Base-by-base conservation (phyloP, 2,113 vertebrate genomes). In the Zosterops lateralis region DNA sequence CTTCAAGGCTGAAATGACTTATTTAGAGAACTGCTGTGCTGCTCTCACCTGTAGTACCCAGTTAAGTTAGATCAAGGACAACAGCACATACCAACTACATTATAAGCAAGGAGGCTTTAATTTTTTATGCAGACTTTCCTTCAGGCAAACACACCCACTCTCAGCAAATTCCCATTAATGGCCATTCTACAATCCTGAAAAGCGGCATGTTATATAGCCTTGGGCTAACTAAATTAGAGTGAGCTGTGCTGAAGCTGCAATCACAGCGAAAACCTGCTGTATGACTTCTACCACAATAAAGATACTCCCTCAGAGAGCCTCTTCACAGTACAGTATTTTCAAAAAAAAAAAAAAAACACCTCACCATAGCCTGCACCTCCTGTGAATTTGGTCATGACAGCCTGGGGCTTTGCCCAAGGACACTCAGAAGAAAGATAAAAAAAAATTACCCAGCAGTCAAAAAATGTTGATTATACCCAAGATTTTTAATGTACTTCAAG, bases 251-350 rank as follows among this genome's bases (percentile, higher is more conserved):
- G 51, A 90, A 86, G 48, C 22, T 84, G 87, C 67, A 66, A 73
- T 76, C 75, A 57, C 31, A 83, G 62, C 13, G 71, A 88, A 65
- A 88, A 76, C 7, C 13, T 47, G 15, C 25, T 19, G 4, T 6
- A 19, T 20, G 67, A 15, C 17, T 76, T 79, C 17, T n/a, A 66
- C 34, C 75, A 58, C 56, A 70, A 72, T 31, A 42, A 86, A 89
- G 65, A 86, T 24, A 67, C 1, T 66, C 47, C 61, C 42, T 67
- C 61, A 44, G 47, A 87, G 10, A 86, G 47, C 8, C 45, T 50
- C 62, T 40, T 29, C 10, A 57, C 20, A 47, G 44, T 0, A 0
- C 1, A 50, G 1, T 18, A 31, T 29, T 48, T 31, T 14, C 24
- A 78, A 65, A 38, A 61, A 71, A 47, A 38, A 38, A 38, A 38